Evolutionary conservation across 2,797 vertebrate species (phyloP), one percentile per base, ranked within the genome.

Genomic region (Galaxias olidus): DNA sequence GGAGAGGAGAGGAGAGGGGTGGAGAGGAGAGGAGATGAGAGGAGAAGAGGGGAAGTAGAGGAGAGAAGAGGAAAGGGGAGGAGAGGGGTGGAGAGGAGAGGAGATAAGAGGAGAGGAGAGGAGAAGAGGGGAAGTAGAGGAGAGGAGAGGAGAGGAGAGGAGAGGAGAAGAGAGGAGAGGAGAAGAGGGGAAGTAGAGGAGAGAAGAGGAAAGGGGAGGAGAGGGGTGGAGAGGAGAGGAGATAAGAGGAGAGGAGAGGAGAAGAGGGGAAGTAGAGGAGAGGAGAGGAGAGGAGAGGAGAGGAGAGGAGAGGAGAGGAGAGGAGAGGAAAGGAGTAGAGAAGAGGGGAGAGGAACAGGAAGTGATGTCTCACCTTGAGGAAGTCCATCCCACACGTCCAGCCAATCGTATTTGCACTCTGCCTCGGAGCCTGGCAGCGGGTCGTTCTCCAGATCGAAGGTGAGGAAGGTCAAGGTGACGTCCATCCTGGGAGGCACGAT

Each of bases 301-400:
- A n/a, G 44, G 18, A 20, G n/a, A 14, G 11, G 14, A 14, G 20
- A 18, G 43, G 30, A 45, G 48, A 1, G 13, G 47, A 44, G 44
- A 7, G 13, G 44, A 41, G 20, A 42, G 10, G 45, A 49, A 14
- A 40, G 53, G 51, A 56, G 51, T 13, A 49, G 59, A 46, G 11
- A 7, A 15, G 49, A 11, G 19, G 43, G 0, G 6, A 17, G 9
- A 8, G 18, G 8, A 18, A 46, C 15, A 64, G 48, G 61, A 45
- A 93, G 94, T 87, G 94, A 91, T 79, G 1, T n/a, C 92, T 92
- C 84, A 96, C 98, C 97, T 80, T 94, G 93, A 0, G 96, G 96
- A 67, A 99, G 93, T 10, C 98, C 98, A 0, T 99, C 98, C 98
- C 98, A 99, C 86, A 99, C 95, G 65, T 99, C 96, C 81, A 99